Base-by-base conservation (phyloP, 2,797 vertebrate species). In the Anisognathus igniventris region DNA sequence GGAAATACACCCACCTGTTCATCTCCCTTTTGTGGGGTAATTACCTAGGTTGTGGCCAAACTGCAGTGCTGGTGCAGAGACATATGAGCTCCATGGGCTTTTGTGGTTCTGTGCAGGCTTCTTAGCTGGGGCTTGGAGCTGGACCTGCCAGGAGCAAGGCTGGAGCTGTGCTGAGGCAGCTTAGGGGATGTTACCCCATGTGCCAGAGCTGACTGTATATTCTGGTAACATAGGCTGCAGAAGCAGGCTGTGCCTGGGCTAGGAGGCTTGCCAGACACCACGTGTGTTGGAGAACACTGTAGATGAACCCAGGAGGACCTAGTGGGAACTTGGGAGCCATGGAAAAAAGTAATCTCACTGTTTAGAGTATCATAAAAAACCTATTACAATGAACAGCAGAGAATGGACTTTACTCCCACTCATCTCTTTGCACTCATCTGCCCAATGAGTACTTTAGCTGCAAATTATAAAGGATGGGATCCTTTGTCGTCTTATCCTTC, bases 161-260 rank as follows among this genome's bases (percentile, higher is more conserved):
- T 67, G 66, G 83, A 71, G 71, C 39, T 66, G 44, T 8, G 33
- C 67, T 51, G 67, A 39, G 50, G 58, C 62, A 68, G 75, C n/a
- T n/a, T 22, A 14, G 50, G 39, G 40, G 20, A 13, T n/a, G 50
- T 40, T n/a, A 18, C 0, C 0, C 18, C 12, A 2, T 9, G 11
- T 66, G 28, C 23, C 64, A 58, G 75, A 58, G 64, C 22, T 0
- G 0, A 7, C n/a, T 45, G 15, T 15, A 10, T 30, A 20, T 62
- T 64, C 78, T 75, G 31, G 14, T 67, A 60, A 39, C 3, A 6
- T 1, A 14, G 37, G 33, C 74, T 78, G 50, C 45, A 76, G 40
- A 82, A 72, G 35, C 58, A 81, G 50, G 18, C 30, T 72, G 31
- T 48, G 25, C n/a, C 56, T 65, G 42, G 64, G 20, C 20, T 72